Base-by-base conservation (phyloP, 2,797 vertebrate genomes). In the Trichosurus vulpecula region DNA sequence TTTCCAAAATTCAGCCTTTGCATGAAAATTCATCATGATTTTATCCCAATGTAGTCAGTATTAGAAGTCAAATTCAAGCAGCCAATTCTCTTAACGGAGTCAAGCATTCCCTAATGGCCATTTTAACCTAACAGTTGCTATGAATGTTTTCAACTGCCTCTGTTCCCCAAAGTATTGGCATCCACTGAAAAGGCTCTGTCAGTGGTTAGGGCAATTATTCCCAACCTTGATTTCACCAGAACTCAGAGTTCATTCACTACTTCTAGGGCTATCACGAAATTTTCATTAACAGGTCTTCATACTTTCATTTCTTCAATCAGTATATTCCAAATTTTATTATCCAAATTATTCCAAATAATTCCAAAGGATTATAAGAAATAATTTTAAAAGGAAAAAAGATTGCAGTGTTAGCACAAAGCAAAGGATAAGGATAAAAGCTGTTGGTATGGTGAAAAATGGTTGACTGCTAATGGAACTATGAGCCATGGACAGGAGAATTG, bases 21-120 rank as follows among this genome's bases (percentile, higher is more conserved):
- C 74, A 54, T 93, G 94, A 96, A 97, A 93, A 96, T 92, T 96
- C 94, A 87, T 92, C 55, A 89, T 54, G 94, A 96, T 95, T 90
- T 96, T 94, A 94, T 29, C 35, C 31, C 61, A 89, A 51, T 35
- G 54, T 58, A 96, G 61, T 95, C 92, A 95, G 95, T 95, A 94
- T 89, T 91, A 25, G 47, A 35, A 93, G 54, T 41, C 58, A 96
- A 94, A 90, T 92, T 90, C 53, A 14, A 92, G 58, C 25, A 95
- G 87, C 51, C 52, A 55, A 90, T 94, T 81, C 96, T 96, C 87
- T 96, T 94, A 97, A 54, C 52, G 54, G n/a, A 93, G 27, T 92
- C 87, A 74, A 91, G 16, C 52, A 89, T 90, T 54, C 94, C 55
- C 29, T 92, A 94, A 92, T 2, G 54, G 47, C 27, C 89, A 92